A percentile compares a stretch with the other conserved stretches of the same genome.
Conservation (phyloP, 1,140 invertebrate species). For the Brachionus angularis region DNA sequence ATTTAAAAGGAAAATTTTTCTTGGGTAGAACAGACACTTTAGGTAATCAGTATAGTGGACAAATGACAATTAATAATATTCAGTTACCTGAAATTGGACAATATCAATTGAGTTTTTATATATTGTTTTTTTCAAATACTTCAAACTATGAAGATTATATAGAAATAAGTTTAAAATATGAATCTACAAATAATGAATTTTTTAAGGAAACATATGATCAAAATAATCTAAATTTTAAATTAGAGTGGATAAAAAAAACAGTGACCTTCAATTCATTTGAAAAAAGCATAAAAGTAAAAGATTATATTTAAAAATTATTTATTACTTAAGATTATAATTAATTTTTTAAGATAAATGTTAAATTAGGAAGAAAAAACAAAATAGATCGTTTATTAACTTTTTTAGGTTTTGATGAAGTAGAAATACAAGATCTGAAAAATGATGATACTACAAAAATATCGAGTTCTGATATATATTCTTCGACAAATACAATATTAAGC, state of each 20-base stretch:
- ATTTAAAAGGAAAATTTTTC: conserved; percentile 11
- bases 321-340: too few species aligned
- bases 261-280: too few species aligned
- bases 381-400: neutral
- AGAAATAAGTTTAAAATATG: neutral
- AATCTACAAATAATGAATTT: neutral
- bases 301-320: too few species aligned
- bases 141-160: neutral
- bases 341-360: neutral
- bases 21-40: neutral
- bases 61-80: too few species aligned
- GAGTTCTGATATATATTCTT: too few species aligned
- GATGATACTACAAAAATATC: neutral
- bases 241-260: too few species aligned
- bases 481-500: too few species aligned
- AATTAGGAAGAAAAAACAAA: neutral
- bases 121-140: conserved; percentile 18
- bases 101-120: conserved; percentile 15
- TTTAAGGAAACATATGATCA: conserved; percentile 24
- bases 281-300: too few species aligned
- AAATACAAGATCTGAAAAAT: neutral
- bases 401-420: conserved; percentile 21
- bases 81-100: neutral
- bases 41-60: too few species aligned
- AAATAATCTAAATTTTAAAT: too few species aligned